Percentiles rank a stretch among this genome's conserved stretches.
Evolutionary conservation across 2,888 invertebrate genomes (phyloP).

Genomic region (Agrotis ipsilon): DNA sequence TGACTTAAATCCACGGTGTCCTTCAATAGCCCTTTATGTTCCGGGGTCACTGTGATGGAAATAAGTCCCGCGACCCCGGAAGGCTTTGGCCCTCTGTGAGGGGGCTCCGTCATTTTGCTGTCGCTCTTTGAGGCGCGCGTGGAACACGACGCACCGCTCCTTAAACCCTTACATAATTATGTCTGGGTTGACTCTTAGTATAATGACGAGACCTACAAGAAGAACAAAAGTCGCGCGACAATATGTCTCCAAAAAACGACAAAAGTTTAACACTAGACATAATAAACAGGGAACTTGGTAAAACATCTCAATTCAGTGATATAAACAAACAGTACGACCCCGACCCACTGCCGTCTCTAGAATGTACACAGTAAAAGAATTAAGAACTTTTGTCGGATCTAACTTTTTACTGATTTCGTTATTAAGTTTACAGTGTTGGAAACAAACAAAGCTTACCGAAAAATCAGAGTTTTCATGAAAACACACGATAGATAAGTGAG

Average conservation of each 20-base stretch:
- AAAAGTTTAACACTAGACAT: neutral
- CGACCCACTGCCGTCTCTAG: neutral
- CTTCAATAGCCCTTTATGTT: too few species aligned
- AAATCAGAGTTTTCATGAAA: constrained; percentile 11
- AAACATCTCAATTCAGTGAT: constrained; percentile 1
- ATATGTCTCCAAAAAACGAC: neutral
- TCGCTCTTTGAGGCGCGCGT: too few species aligned
- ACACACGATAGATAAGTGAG: too few species aligned
- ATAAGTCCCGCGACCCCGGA: too few species aligned
- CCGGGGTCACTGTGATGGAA: too few species aligned
- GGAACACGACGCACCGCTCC: too few species aligned
- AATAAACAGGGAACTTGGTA: constrained; percentile 12
- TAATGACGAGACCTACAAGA: too few species aligned
- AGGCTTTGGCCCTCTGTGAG: too few species aligned
- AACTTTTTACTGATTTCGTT: constrained; percentile 2
- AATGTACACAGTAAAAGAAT: constrained; percentile 6
- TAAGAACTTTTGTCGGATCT: neutral
- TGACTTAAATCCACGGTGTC: too few species aligned
- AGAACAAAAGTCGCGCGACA: neutral
- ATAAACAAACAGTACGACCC: constrained; percentile 27
- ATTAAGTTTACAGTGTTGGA: neutral
- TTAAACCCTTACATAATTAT: too few species aligned
- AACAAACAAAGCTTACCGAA: neutral
- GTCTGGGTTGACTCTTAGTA: too few species aligned
- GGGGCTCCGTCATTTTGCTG: too few species aligned